Conservation (phyloP, 2,797 vertebrate species). For the Darevskia mixta region DNA sequence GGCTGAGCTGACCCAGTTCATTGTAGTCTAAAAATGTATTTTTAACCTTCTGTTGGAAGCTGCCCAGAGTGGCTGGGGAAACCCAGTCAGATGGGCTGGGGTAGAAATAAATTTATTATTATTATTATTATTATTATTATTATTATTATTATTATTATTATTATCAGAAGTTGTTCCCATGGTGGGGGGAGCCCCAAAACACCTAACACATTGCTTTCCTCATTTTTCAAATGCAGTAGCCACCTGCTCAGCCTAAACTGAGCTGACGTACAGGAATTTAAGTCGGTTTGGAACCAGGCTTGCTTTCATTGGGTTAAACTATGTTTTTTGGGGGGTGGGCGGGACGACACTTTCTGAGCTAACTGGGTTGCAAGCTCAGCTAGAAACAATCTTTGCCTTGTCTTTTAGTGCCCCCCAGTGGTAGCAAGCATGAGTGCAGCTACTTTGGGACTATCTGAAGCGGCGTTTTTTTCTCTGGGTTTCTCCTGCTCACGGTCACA, state of each 20-base stretch:
- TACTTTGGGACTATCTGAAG: background rate
- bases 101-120: too few species aligned
- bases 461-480: too few species aligned
- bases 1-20: too few species aligned
- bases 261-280: background rate
- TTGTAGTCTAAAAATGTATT: background rate
- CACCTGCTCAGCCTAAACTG: background rate
- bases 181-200: background rate
- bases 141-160: too few species aligned
- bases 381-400: background rate
- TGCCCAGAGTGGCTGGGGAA: too few species aligned
- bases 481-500: background rate
- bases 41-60: too few species aligned
- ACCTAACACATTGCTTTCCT: background rate
- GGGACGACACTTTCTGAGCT: background rate
- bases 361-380: background rate
- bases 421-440: background rate
- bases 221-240: background rate
- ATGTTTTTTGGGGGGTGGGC: too few species aligned
- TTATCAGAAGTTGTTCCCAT: too few species aligned
- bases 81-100: too few species aligned
- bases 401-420: constrained; percentile 4
- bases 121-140: too few species aligned
- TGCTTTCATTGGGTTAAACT: background rate
- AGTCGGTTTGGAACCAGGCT: background rate